Conservation (phyloP, 2,888 invertebrate genomes). For the Drosophila cognata region DNA sequence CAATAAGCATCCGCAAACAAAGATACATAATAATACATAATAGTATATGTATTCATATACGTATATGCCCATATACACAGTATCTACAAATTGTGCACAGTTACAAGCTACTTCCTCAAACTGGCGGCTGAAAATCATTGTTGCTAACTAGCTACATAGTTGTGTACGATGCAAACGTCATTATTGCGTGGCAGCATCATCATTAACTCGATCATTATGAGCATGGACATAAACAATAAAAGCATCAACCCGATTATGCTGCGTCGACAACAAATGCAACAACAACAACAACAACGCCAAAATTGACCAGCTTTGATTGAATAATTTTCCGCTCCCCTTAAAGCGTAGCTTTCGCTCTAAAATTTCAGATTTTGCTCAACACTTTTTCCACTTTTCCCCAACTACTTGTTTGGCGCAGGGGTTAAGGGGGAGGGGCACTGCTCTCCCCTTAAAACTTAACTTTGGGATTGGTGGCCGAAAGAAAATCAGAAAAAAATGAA, state of each 20-base stretch:
- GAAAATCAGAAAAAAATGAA: background rate
- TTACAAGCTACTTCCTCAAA: conserved; percentile 67
- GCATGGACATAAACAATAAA: conserved; percentile 47
- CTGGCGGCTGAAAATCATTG: conserved; percentile 25
- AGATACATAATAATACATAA: background rate
- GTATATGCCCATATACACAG: background rate
- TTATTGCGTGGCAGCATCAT: conserved; percentile 35
- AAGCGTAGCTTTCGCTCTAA: conserved; percentile 29
- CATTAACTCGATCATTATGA: conserved; percentile 28
- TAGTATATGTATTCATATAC: background rate
- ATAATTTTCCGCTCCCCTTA: conserved; percentile 59
- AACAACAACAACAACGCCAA: conserved; percentile 19
- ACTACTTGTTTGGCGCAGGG: background rate
- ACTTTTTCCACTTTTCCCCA: conserved; percentile 28
- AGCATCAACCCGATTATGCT: conserved; percentile 47
- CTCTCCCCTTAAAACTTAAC: background rate
- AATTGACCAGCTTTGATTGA: conserved; percentile 76
- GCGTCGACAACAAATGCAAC: background rate
- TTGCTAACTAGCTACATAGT: conserved; percentile 23
- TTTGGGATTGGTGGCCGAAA: background rate
- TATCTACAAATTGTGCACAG: conserved; percentile 46
- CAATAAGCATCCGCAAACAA: conserved; percentile 32
- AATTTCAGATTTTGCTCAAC: conserved; percentile 39
- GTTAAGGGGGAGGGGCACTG: background rate
- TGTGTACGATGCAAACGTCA: conserved; percentile 30